Base-by-base conservation (phyloP, 2,888 invertebrate genomes). In the Chouioia cunea region DNA sequence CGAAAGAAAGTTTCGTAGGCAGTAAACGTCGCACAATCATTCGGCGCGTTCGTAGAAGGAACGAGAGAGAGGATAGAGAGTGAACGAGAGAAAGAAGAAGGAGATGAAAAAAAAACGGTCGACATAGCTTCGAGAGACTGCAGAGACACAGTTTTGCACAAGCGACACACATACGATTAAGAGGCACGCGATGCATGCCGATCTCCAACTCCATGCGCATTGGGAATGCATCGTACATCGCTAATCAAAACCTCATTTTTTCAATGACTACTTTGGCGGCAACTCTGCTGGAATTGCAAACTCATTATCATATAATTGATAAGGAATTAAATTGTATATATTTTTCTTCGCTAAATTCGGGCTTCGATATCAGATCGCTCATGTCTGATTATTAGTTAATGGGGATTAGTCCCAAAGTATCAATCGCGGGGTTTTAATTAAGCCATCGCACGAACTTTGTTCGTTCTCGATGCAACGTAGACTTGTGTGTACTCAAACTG, bases 21-120 rank as follows among this genome's bases (percentile, higher is more conserved):
- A 66, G 65, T 52, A 57, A 66, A 65, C 27, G 70, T 71, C 62
- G 58, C 48, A 22, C 57, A 22, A 65, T 70, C 60, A 65, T 60
- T 59, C 20, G 48, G 60, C 56, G 36, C 36, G 36, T 65, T 70
- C 70, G 60, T 18, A 46, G 70, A 65, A 70, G 48, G 44, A 48
- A 27, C 27, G 27, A 27, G 27, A 6, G 36, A 10, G 12, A 22
- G 22, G 27, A 65, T 43, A 36, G 36, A 36, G 36, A 36, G 36
- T 10, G 36, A 36, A 18, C 57, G 52, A 36, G 36, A 36, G 2
- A 8, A 10, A 36, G 6, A 36, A 8, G 18, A 70, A 58, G 48
- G 47, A 46, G 63, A 48, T 1, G 18, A 50, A 36, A 36, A 52
- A 46, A 56, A 48, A 58, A 6, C 44, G 27, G 16, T 2, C 16